Evolutionary conservation across 2,888 invertebrate genomes (phyloP).

Genomic region (Apamea monoglypha): DNA sequence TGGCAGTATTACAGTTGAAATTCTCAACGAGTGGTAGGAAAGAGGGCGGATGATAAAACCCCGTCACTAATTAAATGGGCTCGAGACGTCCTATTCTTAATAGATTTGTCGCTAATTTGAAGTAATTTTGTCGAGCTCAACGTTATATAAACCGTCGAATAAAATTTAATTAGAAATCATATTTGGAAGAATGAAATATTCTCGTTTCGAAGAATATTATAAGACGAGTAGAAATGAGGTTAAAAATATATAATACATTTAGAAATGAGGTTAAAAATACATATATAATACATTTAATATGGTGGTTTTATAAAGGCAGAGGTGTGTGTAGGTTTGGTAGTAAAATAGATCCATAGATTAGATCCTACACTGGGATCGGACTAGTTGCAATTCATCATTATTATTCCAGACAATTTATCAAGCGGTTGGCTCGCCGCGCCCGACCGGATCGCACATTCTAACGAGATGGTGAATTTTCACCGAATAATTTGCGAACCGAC

Average conservation of each 20-base stretch:
- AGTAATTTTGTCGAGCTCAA: conserved; percentile 81
- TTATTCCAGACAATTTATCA: conserved; percentile 91
- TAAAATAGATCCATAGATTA: conserved; percentile 84
- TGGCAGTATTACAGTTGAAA: conserved; percentile 83
- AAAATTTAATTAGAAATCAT: conserved; percentile 76
- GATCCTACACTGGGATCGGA: conserved; percentile 84
- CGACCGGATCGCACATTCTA: conserved; percentile 89
- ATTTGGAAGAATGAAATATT: conserved; percentile 59
- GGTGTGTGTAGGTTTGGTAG: conserved; percentile 64
- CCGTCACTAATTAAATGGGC: conserved; percentile 89
- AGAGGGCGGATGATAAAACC: conserved; percentile 88
- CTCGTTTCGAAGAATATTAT: conserved; percentile 42
- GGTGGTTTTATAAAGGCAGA: conserved; percentile 39
- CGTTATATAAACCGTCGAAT: conserved; percentile 79
- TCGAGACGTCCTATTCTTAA: conserved; percentile 86
- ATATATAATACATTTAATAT: neutral
- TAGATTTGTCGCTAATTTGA: conserved; percentile 89
- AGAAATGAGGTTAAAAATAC: conserved; percentile 27
- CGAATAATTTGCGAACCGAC: conserved; percentile 90
- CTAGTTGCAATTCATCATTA: conserved; percentile 91
- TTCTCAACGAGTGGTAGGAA: conserved; percentile 83
- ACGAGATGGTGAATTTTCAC: conserved; percentile 91
- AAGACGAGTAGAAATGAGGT: conserved; percentile 34
- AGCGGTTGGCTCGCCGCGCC: conserved; percentile 89
- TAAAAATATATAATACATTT: conserved; percentile 22